These are phyloP conservation scores for Drosophila longiperda DNA, from an alignment of 2,888 invertebrate species.

Conservation along the genomic window DNA sequence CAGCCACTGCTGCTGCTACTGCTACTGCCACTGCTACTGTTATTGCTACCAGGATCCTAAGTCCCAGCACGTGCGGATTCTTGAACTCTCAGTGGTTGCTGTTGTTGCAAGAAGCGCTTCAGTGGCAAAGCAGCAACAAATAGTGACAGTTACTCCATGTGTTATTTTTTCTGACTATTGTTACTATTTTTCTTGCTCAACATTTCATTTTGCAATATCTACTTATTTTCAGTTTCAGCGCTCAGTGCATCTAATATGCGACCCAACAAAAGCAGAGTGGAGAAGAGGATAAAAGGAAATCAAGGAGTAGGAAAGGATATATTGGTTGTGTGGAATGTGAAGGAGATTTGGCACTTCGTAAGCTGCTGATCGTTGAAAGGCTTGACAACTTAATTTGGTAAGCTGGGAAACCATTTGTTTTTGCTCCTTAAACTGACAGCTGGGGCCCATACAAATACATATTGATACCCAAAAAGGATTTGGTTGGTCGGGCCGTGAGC, in stretches of 20 bases:
- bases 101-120: conserved; percentile 15
- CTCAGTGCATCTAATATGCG: conserved; percentile 24
- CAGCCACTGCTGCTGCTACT: conserved; percentile 20
- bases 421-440: conserved; percentile 52
- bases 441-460: conserved; percentile 68
- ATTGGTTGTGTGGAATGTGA: neutral
- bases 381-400: conserved; percentile 73
- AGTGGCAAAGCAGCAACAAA: conserved; percentile 63
- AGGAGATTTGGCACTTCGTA: conserved; percentile 28
- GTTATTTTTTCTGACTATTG: conserved; percentile 19
- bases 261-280: conserved; percentile 1
- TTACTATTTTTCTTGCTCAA: conserved; percentile 18
- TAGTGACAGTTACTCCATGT: conserved; percentile 55
- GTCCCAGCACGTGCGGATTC: conserved; percentile 65
- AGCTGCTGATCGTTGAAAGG: conserved; percentile 23
- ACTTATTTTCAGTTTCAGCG: conserved; percentile 36
- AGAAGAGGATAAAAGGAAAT: conserved; percentile 3
- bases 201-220: conserved; percentile 28
- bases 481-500: conserved; percentile 44
- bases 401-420: conserved; percentile 68
- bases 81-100: conserved; percentile 26
- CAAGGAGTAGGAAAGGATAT: conserved; percentile 19
- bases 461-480: conserved; percentile 69
- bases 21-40: conserved; percentile 22
- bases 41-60: conserved; percentile 49